Percentiles rank a stretch among this genome's conserved stretches.
Evolutionary conservation across 2,888 invertebrate genomes (phyloP).

Genomic region (Temnothorax rugatulus): DNA sequence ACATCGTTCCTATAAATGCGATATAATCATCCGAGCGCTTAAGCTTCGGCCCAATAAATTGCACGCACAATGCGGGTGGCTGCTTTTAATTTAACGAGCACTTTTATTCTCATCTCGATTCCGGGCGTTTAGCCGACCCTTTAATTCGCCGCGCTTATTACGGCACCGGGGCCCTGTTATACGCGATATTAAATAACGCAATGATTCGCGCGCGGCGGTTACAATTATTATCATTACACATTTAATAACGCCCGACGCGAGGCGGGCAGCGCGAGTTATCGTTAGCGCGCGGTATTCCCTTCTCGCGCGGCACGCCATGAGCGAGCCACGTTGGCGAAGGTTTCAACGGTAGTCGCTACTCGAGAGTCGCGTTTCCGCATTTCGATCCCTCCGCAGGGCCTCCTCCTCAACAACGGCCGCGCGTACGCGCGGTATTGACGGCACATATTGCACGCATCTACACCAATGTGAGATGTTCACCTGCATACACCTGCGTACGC

Average conservation of each 20-base stretch:
- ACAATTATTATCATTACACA: slow-evolving; percentile 38
- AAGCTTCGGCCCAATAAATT: background rate
- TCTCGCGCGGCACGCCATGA: background rate
- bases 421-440: background rate
- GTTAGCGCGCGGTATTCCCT: background rate
- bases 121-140: background rate
- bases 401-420: slow-evolving; percentile 7
- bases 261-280: background rate
- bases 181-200: slow-evolving; percentile 32
- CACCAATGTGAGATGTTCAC: slow-evolving; percentile 49
- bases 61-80: background rate
- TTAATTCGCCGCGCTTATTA: slow-evolving; percentile 27
- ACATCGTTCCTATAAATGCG: background rate
- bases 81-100: slow-evolving; percentile 31
- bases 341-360: slow-evolving; percentile 17
- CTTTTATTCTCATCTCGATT: slow-evolving; percentile 23
- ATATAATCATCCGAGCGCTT: background rate
- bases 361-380: slow-evolving; percentile 45
- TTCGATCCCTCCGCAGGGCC: slow-evolving; percentile 27
- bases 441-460: slow-evolving; percentile 44
- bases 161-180: background rate
- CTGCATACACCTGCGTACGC: slow-evolving; percentile 71
- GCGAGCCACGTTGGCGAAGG: background rate
- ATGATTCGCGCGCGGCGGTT: slow-evolving; percentile 13
- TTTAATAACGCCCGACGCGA: slow-evolving; percentile 13